Percentiles rank a stretch among this genome's conserved stretches.
Conservation (phyloP, 1,140 invertebrate genomes). For the Chlorops oryzae region DNA sequence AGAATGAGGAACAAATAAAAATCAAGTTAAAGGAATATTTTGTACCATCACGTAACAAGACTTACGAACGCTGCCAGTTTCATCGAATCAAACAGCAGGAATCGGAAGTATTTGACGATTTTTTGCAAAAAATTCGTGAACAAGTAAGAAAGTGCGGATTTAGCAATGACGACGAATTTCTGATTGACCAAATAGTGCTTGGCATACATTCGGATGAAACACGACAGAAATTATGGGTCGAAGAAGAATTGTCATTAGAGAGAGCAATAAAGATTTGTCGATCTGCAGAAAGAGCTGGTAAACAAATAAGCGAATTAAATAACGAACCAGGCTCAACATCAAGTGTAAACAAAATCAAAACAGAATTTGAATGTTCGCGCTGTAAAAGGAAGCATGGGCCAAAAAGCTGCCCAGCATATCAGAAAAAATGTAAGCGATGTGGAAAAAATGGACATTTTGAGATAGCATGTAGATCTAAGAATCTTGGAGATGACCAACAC, state of each 20-base stretch:
- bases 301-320: conserved; percentile 5
- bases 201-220: conserved; percentile 4
- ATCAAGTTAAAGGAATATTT: not conserved
- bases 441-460: conserved; percentile 10
- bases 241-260: conserved; percentile 2
- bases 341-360: not conserved
- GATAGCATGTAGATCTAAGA: conserved; percentile 2
- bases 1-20: too few species aligned
- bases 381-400: conserved; percentile 9
- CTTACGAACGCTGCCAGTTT: conserved; percentile 1
- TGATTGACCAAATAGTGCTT: conserved; percentile 8
- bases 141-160: conserved; percentile 3
- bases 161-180: not conserved
- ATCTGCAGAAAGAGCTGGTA: conserved; percentile 2
- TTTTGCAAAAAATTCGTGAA: not conserved
- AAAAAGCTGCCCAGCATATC: conserved; percentile 15
- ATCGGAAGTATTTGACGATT: conserved; percentile 6
- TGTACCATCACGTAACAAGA: not conserved
- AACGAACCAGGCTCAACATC: not conserved
- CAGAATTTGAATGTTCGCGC: conserved; percentile 5
- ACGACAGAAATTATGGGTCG: conserved; percentile 1
- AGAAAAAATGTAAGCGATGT: conserved; percentile 15
- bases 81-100: conserved; percentile 3
- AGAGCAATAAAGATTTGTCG: conserved; percentile 8
- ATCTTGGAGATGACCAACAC: not conserved